Base-by-base conservation (phyloP, 2,113 vertebrate genomes). In the Otus sunia region DNA sequence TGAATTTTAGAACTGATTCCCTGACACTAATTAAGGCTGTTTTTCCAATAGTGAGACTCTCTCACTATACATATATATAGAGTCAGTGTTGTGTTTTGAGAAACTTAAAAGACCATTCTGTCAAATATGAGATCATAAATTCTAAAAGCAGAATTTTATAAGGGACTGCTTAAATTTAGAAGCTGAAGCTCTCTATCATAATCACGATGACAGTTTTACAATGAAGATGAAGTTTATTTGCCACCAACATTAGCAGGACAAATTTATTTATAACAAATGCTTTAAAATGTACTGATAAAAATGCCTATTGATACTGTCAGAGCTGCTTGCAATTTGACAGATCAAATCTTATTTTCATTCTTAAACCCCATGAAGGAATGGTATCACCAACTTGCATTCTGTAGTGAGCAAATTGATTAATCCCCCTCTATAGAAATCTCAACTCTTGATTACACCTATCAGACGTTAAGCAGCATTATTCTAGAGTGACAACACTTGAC, bases 401-500 rank as follows among this genome's bases (percentile, higher is more conserved):
- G 98, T 97, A 96, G 98, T 97, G 98, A 98, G 99, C 98, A 99
- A 99, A 99, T 98, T 98, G 99, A 99, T 99, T 99, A 99, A 99
- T 99, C 99, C 99, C 97, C 97, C 96, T 98, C 98, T 98, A 99
- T 98, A 99, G 99, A 99, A 99, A 99, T 99, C 99, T 98, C 98
- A 98, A 98, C 98, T 98, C 98, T 98, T 99, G 99, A 99, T 99
- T 99, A 99, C 97, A 98, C 98, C 98, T 98, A 98, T 99, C 99
- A 99, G 98, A 98, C 98, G 98, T 98, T 99, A 99, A 99, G 99
- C 99, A 98, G 99, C 98, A 99, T 99, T 99, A 99, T 98, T 98
- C 98, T 97, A 97, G 97, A 98, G 98, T 98, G 99, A 99, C 99
- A 98, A 98, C 98, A 98, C 98, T 98, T 99, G 98, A 99, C 98